Base-by-base conservation (phyloP, 1,140 invertebrate genomes). In the Saccostrea glomerata region DNA sequence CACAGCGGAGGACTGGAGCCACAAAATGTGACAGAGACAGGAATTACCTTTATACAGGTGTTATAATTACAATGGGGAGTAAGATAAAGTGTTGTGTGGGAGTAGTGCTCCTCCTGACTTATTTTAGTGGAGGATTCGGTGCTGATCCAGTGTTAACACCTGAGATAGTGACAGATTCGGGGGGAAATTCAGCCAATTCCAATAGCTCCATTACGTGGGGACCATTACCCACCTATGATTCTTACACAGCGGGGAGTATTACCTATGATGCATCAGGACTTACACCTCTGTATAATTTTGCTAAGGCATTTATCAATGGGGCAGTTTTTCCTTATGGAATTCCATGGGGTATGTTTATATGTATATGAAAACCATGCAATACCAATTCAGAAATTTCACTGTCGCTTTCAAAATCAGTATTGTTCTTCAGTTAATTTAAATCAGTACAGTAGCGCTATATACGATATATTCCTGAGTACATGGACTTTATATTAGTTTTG, bases 241-340 rank as follows among this genome's bases (percentile, higher is more conserved):
- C 82, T 5, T 90, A 90, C 73, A 83, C 82, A 56, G 40, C 70
- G 9, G 86, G 77, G 60, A 36, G 13, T 23, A 54, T 88, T 2
- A 47, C n/a, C 17, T 90, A 90, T 60, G 89, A 91, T 47, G 83
- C 85, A 36, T 88, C 88, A 30, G 89, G 91, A 23, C 36, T 92
- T 56, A 87, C 85, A 25, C 88, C 91, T 13, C 73, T 92, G 15
- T 91, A 89, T 73, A 88, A 89, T 47, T 88, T 92, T 85, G 89
- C 90, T 5, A 88, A 82, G 25, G 86, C 89, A 63, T 90, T 92
- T 83, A 90, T 92, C 11, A 90, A 91, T 82, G 84, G 86, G 15
- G 88, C 88, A 23, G 73, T 92, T 6, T 90, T 90, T 63, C 90
- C 92, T 47, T 58, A 84, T 55, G 84, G 66, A 0, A 63, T 92